Evolutionary conservation across 2,113 vertebrate genomes (phyloP).

Genomic region (Myocastor coypus): DNA sequence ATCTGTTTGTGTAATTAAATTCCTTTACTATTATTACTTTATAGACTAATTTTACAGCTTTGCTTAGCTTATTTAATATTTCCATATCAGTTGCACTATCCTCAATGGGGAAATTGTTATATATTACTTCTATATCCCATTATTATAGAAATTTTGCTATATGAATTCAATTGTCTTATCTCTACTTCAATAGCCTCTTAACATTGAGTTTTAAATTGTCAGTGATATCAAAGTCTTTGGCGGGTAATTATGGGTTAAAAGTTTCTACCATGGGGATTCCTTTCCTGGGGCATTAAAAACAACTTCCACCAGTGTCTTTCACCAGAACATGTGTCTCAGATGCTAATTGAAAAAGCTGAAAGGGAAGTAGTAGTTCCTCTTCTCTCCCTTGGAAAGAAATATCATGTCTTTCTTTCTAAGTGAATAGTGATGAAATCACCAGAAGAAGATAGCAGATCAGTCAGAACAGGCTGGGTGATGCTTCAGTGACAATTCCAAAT

Average conservation of each 20-base stretch:
- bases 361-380: neutral
- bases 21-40: conserved; percentile 75
- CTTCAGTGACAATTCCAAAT: neutral
- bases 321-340: neutral
- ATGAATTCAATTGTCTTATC: neutral
- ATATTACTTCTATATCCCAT: neutral
- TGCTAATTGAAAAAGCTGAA: neutral
- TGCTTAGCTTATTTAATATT: conserved; percentile 69
- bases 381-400: conserved; percentile 42
- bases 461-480: neutral
- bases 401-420: neutral
- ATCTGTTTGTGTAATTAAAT: conserved; percentile 80
- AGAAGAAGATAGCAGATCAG: neutral
- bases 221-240: conserved; percentile 32
- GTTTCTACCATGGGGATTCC: neutral
- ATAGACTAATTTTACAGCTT: conserved; percentile 71
- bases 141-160: conserved; percentile 2
- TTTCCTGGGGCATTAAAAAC: neutral
- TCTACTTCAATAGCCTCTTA: neutral
- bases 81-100: conserved; percentile 35
- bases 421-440: neutral
- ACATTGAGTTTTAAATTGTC: neutral
- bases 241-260: neutral
- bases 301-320: neutral
- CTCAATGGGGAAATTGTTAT: neutral